These are phyloP conservation scores for Morus bassanus DNA, from an alignment of 2,797 vertebrate species.

Conservation along the genomic window DNA sequence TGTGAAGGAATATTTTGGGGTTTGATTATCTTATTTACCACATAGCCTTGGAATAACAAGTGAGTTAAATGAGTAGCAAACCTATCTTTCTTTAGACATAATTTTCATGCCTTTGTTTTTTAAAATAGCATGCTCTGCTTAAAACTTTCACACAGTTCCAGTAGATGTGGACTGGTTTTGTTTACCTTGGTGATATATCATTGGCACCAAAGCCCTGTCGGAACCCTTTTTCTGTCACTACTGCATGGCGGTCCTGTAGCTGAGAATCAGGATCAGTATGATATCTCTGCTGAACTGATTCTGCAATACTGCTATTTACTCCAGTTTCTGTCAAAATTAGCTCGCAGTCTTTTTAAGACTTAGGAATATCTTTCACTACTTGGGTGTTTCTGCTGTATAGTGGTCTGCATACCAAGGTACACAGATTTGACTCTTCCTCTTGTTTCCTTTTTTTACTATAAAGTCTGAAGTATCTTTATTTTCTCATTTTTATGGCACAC, in stretches of 20 bases:
- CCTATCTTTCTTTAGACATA: background rate
- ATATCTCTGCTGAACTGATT: background rate
- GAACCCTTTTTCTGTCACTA: rapidly evolving
- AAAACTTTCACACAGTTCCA: background rate
- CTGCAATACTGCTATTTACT: background rate
- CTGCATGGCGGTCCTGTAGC: background rate
- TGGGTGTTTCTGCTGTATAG: background rate
- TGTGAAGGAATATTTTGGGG: background rate
- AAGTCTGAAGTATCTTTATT: background rate
- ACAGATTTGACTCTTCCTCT: background rate
- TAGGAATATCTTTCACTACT: background rate
- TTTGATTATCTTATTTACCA: background rate
- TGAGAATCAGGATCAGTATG: background rate
- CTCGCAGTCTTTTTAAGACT: background rate
- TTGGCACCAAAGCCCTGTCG: background rate
- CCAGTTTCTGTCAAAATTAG: background rate
- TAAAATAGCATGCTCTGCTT: background rate
- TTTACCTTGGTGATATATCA: background rate
- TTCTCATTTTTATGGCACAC: background rate
- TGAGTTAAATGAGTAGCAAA: background rate
- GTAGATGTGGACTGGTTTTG: rapidly evolving
- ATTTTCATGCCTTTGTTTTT: background rate
- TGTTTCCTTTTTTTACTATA: background rate
- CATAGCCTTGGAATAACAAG: background rate
- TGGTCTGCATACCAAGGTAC: background rate